These are phyloP conservation scores for Lepidonotus clava DNA, from an alignment of 2,888 invertebrate species.

Conservation along the genomic window DNA sequence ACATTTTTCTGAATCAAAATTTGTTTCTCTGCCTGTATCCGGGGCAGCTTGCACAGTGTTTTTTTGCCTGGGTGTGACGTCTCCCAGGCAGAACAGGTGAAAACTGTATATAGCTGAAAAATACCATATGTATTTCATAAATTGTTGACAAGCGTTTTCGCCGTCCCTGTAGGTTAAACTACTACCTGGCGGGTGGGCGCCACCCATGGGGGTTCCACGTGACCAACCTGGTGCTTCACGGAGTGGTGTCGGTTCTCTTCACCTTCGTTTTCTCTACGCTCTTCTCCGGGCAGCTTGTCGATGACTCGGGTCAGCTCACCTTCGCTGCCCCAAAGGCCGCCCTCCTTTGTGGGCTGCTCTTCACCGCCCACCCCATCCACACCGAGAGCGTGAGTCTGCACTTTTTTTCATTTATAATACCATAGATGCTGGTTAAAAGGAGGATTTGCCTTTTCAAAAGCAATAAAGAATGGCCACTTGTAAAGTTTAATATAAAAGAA, in stretches of 20 bases:
- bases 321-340: constrained; percentile 76
- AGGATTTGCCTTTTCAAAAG: too few relatives aligned
- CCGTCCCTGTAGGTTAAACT: constrained; percentile 82
- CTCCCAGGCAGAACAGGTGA: too few relatives aligned
- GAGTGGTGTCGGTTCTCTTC: constrained; percentile 83
- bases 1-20: too few relatives aligned
- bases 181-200: constrained; percentile 84
- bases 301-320: neutral
- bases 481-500: too few relatives aligned
- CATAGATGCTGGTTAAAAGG: too few relatives aligned
- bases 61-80: too few relatives aligned
- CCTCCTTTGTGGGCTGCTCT: constrained; percentile 87
- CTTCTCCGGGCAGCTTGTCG: constrained; percentile 64
- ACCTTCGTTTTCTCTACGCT: constrained; percentile 82
- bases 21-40: too few relatives aligned
- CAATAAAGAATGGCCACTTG: too few relatives aligned
- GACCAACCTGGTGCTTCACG: constrained; percentile 88
- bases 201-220: constrained; percentile 85
- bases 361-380: constrained; percentile 95
- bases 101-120: too few relatives aligned
- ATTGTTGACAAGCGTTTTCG: too few relatives aligned
- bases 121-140: too few relatives aligned
- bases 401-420: neutral
- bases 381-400: constrained; percentile 88
- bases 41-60: too few relatives aligned